Base-by-base conservation (phyloP, 2,888 invertebrate species). In the Agrotis exclamationis region DNA sequence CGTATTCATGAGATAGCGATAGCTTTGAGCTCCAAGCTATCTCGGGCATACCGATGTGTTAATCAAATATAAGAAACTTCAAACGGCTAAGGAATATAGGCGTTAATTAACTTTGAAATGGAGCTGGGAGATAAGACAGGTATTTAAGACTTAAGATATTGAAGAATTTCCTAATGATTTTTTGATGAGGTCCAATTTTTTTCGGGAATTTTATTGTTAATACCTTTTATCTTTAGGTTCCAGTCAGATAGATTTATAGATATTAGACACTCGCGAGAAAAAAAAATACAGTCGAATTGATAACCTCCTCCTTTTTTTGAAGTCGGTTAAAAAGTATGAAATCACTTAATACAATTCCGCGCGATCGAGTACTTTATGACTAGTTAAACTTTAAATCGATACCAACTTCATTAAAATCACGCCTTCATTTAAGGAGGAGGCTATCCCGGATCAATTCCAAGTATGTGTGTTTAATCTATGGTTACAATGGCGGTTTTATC, bases 1-100 rank as follows among this genome's bases (percentile, higher is more conserved):
- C 62, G 75, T 82, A 82, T 82, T 82, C 79, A 82, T 84, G 79
- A 84, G 68, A 13, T 50, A 22, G 57, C 71, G 83, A 79, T 76
- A 63, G 72, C 72, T 70, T 70, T 54, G 83, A 73, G 73, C 64
- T 65, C 20, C 70, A 45, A 51, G 57, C 54, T 53, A 59, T 79
- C 72, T 60, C 74, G 51, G 56, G 73, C 82, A 79, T 82, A 73
- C 78, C 64, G 54, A 82, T 84, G 66, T 63, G 70, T 69, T 82
- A 70, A 81, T 82, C 74, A 80, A 73, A 83, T 82, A 67, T 82
- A 82, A 79, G 44, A 77, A 77, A 77, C 67, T 73, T 73, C 64
- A 68, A 73, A 81, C 65, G 14, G 53, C 44, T 53, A 11, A 56
- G 63, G 53, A 59, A 54, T 56, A 76, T 9, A 33, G 56, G n/a